Evolutionary conservation across 2,113 vertebrate genomes (phyloP), one percentile per base, ranked within the genome.

Genomic region (Ornithorhynchus anatinus): DNA sequence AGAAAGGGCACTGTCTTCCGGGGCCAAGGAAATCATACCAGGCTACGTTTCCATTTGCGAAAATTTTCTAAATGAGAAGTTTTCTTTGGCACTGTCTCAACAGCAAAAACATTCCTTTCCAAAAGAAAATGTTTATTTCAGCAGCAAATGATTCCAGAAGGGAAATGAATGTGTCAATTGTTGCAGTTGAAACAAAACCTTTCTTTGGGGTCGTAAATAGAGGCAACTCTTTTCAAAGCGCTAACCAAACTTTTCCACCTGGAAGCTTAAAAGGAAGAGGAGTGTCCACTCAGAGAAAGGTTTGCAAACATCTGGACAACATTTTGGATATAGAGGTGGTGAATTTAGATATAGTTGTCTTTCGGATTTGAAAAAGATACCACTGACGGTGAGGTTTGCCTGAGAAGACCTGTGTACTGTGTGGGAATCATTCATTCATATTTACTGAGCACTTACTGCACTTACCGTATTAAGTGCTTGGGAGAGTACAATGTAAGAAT

Each of bases 31-130:
- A 22, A 42, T 56, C 39, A 37, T 22, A 25, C 35, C 33, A 13
- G 33, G 42, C 39, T 50, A 31, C 43, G 40, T 75, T 67, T 77
- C 52, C 40, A 32, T 44, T 72, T 38, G 29, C 58, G 63, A 54
- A 45, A 32, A 37, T 66, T 70, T 68, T 80, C 68, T 52, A 82
- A 60, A 65, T 67, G 70, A 68, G 70, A 61, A 50, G 36, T 67
- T 39, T 80, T 72, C 67, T 54, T 73, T 64, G 85, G 67, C 29
- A 47, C 23, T 20, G 59, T 69, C 60, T 64, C 25, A 40, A 75
- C 71, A 37, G 45, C 52, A 47, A 59, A 75, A 64, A 75, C 68
- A 61, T 63, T 79, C 70, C n/a, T 35, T 61, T 71, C 40, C 37
- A 61, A 50, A 37, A 80, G 64, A 54, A 64, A 70, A 31, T 33